Conservation (phyloP, 2,888 invertebrate genomes). For the Molanna angustata region DNA sequence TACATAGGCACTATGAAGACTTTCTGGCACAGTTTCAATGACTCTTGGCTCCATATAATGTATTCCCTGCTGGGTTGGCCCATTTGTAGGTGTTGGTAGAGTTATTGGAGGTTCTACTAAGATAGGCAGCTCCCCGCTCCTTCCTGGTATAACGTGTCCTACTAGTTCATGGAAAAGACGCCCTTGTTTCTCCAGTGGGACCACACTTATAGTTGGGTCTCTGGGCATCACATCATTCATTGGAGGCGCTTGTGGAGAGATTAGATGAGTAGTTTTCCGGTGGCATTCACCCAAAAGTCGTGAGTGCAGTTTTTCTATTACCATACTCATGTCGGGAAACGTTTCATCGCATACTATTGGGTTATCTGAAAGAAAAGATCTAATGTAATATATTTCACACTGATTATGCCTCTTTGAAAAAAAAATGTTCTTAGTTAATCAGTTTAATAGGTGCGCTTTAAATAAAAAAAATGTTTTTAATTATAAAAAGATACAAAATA, state of each 20-base stretch:
- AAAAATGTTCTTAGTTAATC: too few relatives aligned
- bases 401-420: background rate
- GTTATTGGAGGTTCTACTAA: too few relatives aligned
- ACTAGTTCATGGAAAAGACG: slow-evolving; percentile 45
- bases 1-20: too few relatives aligned
- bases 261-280: slow-evolving; percentile 41
- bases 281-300: slow-evolving; percentile 58
- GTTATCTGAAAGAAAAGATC: slow-evolving; percentile 61
- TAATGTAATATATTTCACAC: background rate
- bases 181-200: slow-evolving; percentile 34
- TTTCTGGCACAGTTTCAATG: too few relatives aligned
- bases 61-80: too few relatives aligned
- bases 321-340: slow-evolving; percentile 65
- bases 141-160: slow-evolving; percentile 45
- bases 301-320: slow-evolving; percentile 69
- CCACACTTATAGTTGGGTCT: slow-evolving; percentile 36
- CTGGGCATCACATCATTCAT: slow-evolving; percentile 9
- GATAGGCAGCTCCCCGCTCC: too few relatives aligned
- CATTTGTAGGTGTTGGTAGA: too few relatives aligned
- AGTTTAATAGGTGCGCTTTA: too few relatives aligned
- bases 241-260: slow-evolving; percentile 37
- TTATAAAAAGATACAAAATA: too few relatives aligned
- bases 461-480: too few relatives aligned
- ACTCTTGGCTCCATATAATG: too few relatives aligned
- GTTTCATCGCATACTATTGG: slow-evolving; percentile 76